Conservation (phyloP, 2,113 vertebrate species). For the Cochlearius cochlearius region DNA sequence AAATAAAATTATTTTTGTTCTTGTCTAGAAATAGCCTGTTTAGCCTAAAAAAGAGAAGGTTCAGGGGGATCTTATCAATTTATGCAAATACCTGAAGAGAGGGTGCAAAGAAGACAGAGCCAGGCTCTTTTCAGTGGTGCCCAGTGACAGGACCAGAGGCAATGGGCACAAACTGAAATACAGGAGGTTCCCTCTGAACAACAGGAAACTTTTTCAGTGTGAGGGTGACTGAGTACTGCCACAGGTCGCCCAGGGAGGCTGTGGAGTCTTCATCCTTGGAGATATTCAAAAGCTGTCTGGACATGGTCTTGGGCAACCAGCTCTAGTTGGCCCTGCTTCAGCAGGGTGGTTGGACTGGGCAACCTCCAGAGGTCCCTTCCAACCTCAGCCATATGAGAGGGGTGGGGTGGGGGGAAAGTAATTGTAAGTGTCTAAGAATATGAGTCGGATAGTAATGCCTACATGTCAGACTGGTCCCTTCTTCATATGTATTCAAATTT, state of each 20-base stretch:
- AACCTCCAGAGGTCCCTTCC: not conserved
- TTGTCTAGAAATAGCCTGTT: not conserved
- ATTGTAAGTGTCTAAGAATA: not conserved
- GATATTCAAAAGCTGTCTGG: not conserved
- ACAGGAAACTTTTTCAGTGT: not conserved
- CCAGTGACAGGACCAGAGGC: not conserved
- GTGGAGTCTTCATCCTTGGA: not conserved
- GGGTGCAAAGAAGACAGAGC: not conserved
- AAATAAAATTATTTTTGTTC: not conserved
- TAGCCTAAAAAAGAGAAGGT: not conserved
- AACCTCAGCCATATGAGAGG: not conserved
- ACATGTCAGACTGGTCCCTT: not conserved
- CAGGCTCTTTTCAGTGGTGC: not conserved
- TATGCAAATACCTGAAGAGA: not conserved
- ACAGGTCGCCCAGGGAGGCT: not conserved
- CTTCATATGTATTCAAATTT: not conserved
- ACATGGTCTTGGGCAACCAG: not conserved
- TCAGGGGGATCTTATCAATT: rapidly evolving
- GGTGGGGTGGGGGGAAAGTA: rapidly evolving
- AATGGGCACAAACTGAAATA: not conserved
- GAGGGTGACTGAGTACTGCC: not conserved
- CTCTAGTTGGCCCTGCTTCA: not conserved
- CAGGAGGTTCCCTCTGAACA: not conserved
- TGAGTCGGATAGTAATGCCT: not conserved
- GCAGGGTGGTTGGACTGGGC: not conserved